A percentile compares a stretch with the other conserved stretches of the same genome.
These are phyloP conservation scores for Pollenia griseotomentosa DNA, from an alignment of 2,888 invertebrate genomes.

Conservation along the genomic window DNA sequence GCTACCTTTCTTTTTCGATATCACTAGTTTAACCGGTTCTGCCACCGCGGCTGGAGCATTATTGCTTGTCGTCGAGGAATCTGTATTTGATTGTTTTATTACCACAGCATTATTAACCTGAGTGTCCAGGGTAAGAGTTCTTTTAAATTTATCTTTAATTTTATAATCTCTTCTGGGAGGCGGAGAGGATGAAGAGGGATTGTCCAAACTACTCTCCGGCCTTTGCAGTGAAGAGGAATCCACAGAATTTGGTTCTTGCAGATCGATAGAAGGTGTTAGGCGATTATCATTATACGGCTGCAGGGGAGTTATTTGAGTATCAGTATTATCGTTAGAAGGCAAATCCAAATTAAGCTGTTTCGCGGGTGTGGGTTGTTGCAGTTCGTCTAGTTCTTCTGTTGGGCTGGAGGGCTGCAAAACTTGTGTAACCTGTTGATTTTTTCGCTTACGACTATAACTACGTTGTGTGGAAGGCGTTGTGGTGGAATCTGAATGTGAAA, in stretches of 20 bases:
- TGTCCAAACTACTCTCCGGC: constrained; percentile 70
- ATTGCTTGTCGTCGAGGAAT: constrained; percentile 63
- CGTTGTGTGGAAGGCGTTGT: constrained; percentile 73
- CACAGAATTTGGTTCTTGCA: constrained; percentile 74
- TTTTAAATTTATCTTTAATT: constrained; percentile 83
- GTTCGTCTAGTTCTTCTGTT: constrained; percentile 68
- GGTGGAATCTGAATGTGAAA: constrained; percentile 41
- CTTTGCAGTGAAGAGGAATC: constrained; percentile 76
- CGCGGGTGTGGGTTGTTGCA: constrained; percentile 75
- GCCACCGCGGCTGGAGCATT: constrained; percentile 84
- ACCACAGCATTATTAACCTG: constrained; percentile 77
- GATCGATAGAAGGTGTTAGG: constrained; percentile 72
- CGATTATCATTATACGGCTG: constrained; percentile 64
- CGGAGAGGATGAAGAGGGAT: constrained; percentile 78
- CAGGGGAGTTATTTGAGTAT: constrained; percentile 72
- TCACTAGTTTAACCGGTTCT: constrained; percentile 87
- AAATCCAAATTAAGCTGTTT: constrained; percentile 76
- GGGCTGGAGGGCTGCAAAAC: constrained; percentile 75
- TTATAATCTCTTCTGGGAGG: constrained; percentile 82
- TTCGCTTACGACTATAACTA: constrained; percentile 83
- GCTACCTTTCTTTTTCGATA: constrained; percentile 93
- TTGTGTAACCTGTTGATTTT: constrained; percentile 81
- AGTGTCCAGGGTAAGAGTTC: constrained; percentile 81
- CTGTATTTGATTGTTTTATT: constrained; percentile 71
- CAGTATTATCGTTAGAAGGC: constrained; percentile 63